Conservation (phyloP, 2,797 vertebrate genomes). For the Pseudomugil tenellus region DNA sequence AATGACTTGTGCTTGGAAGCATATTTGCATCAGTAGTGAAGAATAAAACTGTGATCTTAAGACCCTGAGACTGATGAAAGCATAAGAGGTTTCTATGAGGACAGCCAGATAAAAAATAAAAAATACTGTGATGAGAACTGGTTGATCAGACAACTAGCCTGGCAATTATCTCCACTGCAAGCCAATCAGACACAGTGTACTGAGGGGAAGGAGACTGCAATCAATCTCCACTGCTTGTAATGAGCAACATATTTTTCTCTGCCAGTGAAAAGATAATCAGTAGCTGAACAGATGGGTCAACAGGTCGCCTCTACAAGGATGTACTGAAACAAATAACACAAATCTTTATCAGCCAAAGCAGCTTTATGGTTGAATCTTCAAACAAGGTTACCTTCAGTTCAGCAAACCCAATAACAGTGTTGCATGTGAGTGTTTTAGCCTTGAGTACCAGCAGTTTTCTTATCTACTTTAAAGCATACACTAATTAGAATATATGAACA, state of each 20-base stretch:
- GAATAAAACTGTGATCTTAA: constrained; percentile 46
- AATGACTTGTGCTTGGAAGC: constrained; percentile 19
- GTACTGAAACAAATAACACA: constrained; percentile 60
- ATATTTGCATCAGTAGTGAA: constrained; percentile 51
- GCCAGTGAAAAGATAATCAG: constrained; percentile 76
- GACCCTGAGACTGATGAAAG: constrained; percentile 52
- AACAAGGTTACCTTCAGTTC: constrained; percentile 65
- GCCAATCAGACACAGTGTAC: constrained; percentile 68
- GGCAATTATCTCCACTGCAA: constrained; percentile 67
- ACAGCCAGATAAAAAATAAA: constrained; percentile 34
- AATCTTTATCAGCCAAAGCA: constrained; percentile 48
- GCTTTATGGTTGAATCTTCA: constrained; percentile 36
- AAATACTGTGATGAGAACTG: constrained; percentile 35
- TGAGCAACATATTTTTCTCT: constrained; percentile 77
- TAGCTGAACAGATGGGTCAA: constrained; percentile 67
- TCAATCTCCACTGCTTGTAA: constrained; percentile 73
- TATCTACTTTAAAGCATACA: not conserved
- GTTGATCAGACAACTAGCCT: constrained; percentile 60
- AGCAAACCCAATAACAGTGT: constrained; percentile 19
- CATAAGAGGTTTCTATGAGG: not conserved
- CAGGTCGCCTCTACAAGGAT: constrained; percentile 58
- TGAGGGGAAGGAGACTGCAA: constrained; percentile 59
- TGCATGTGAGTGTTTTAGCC: not conserved
- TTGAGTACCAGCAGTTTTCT: constrained; percentile 4
- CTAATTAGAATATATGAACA: constrained; percentile 20